Conservation (phyloP, 2,797 vertebrate genomes). For the Tadarida brasiliensis region DNA sequence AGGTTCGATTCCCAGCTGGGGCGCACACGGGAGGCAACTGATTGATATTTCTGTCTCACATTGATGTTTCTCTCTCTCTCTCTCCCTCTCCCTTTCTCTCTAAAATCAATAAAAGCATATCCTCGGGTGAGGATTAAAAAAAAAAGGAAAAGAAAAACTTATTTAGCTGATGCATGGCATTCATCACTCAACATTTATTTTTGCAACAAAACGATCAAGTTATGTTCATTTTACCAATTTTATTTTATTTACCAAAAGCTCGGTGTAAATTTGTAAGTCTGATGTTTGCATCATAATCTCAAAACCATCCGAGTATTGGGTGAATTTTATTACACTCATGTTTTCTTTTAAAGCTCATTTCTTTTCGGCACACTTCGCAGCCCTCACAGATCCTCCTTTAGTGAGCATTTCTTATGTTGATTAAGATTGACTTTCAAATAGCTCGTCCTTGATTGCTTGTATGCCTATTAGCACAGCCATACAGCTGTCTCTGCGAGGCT, state of each 20-base stretch:
- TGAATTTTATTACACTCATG: not conserved
- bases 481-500: not conserved
- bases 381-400: not conserved
- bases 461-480: not conserved
- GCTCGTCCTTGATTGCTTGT: constrained; percentile 40
- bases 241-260: constrained; percentile 22
- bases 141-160: constrained; percentile 1
- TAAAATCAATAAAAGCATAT: not conserved
- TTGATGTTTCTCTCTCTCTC: not conserved
- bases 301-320: not conserved
- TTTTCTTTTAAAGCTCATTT: constrained; percentile 42
- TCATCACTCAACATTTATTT: constrained; percentile 48
- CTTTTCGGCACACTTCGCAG: not conserved
- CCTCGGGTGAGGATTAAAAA: not conserved
- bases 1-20: too few species aligned
- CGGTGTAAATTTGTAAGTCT: constrained; percentile 32
- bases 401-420: constrained; percentile 32
- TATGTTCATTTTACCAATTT: constrained; percentile 39
- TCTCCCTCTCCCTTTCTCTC: not conserved
- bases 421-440: constrained; percentile 54
- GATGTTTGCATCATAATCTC: constrained; percentile 20
- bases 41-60: not conserved
- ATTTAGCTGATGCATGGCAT: not conserved
- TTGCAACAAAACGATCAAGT: constrained; percentile 42
- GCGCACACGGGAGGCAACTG: not conserved